Evolutionary conservation across 2,888 invertebrate species (phyloP), one percentile per base, ranked within the genome.

Genomic region (Encarsia formosa): DNA sequence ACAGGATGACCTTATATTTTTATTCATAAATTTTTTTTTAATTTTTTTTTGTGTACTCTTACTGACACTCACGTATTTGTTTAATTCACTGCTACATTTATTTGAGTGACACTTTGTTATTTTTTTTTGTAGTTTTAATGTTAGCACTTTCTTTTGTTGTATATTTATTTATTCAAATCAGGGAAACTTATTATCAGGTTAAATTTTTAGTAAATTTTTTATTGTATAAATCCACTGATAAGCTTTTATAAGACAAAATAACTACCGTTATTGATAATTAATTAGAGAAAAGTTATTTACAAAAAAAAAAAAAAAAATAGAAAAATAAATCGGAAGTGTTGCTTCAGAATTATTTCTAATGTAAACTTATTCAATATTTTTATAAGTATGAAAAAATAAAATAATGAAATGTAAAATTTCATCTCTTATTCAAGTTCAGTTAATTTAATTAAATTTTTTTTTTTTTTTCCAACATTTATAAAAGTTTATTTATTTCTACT

Each of bases 341-440:
- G 38, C 49, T 56, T 56, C 39, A 38, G 45, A 53, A 56, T 56
- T 45, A 45, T 56, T 56, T 53, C 42, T 26, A 51, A 53, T 45
- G 37, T 53, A 50, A 53, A 56, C 48, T 51, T 53, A 51, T 51
- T 53, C 43, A 51, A 56, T 56, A 56, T 56, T 56, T 56, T 56
- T 56, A 56, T 56, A 56, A 56, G 41, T 56, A 53, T 40, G 38
- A 52, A 37, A 56, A 53, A 35, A 22, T 15, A 41, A 35, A 35
- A 26, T 19, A 19, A 2, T 1, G 20, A 38, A 13, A 8, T 5
- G 29, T 18, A 15, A 9, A 15, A 31, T 32, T 48, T 34, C 5
- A 32, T 38, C n/a, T n/a, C n/a, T n/a, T n/a, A n/a, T n/a, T n/a
- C n/a, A n/a, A n/a, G n/a, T n/a, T n/a, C n/a, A n/a, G n/a, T n/a